These are phyloP conservation scores for Drosophila siamana DNA, from an alignment of 2,888 invertebrate genomes.

Conservation along the genomic window DNA sequence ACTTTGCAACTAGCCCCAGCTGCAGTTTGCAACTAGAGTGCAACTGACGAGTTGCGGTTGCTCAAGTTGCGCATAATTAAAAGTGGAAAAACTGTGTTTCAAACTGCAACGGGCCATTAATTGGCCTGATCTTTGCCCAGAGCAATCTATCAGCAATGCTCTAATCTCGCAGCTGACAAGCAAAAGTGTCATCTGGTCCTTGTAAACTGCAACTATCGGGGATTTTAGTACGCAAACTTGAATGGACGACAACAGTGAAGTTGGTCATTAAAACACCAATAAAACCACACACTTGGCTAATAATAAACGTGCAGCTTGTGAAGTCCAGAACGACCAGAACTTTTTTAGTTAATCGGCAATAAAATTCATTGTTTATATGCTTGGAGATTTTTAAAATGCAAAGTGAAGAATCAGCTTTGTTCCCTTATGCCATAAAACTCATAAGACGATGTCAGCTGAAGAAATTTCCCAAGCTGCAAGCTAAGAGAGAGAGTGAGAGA, in stretches of 20 bases:
- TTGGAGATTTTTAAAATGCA: not conserved
- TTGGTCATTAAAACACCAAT: not conserved
- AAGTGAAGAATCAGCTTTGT: not conserved
- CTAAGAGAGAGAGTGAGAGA: not conserved
- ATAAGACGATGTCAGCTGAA: slow-evolving; percentile 56
- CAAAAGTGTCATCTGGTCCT: slow-evolving; percentile 34
- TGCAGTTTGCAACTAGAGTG: slow-evolving; percentile 35
- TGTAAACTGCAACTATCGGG: not conserved
- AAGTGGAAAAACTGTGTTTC: slow-evolving; percentile 55
- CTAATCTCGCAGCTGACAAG: slow-evolving; percentile 1
- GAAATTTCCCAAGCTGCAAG: slow-evolving; percentile 63
- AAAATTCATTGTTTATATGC: slow-evolving; percentile 2
- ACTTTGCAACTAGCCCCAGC: slow-evolving; percentile 32
- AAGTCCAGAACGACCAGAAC: not conserved
- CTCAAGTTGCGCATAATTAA: slow-evolving; percentile 68
- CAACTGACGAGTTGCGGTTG: slow-evolving; percentile 26
- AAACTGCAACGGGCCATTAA: slow-evolving; percentile 43
- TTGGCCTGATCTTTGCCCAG: slow-evolving; percentile 42
- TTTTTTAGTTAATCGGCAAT: not conserved
- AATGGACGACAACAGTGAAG: too few relatives aligned
- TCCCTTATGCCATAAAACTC: slow-evolving; percentile 39
- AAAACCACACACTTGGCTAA: not conserved
- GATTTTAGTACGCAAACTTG: too few relatives aligned
- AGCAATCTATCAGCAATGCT: slow-evolving; percentile 34
- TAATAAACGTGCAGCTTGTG: not conserved